A percentile compares a stretch with the other conserved stretches of the same genome.
Evolutionary conservation across 2,113 vertebrate genomes (phyloP).

Genomic region (Clarias macrocephalus): DNA sequence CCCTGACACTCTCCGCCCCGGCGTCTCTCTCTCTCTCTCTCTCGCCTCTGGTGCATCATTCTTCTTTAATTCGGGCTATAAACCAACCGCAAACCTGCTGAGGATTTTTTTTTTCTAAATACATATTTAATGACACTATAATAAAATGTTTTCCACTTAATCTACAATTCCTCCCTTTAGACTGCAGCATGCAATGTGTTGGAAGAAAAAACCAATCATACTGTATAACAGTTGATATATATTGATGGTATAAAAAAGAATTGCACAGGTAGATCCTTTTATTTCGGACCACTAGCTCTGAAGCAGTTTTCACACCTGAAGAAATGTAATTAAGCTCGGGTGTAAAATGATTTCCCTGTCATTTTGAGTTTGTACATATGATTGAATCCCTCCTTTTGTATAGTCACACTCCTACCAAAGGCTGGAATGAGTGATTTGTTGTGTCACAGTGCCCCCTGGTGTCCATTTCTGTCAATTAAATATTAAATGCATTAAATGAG

Average conservation of each 20-base stretch:
- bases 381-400: neutral
- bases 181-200: neutral
- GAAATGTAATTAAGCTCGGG: constrained; percentile 13
- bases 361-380: neutral
- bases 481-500: neutral
- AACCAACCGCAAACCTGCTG: neutral
- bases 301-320: constrained; percentile 13
- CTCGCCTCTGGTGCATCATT: neutral
- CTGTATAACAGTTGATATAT: neutral
- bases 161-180: neutral
- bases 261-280: neutral
- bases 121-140: constrained; percentile 20
- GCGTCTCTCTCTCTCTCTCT: neutral
- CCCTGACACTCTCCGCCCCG: neutral
- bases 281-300: neutral
- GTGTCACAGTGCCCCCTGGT: constrained; percentile 44
- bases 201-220: neutral
- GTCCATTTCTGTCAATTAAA: neutral
- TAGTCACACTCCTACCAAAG: neutral
- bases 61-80: neutral
- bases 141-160: neutral
- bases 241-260: neutral
- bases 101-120: constrained; percentile 17
- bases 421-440: neutral
- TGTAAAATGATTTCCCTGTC: constrained; percentile 17